Conservation (phyloP, 2,113 vertebrate species). For the Platichthys flesus region DNA sequence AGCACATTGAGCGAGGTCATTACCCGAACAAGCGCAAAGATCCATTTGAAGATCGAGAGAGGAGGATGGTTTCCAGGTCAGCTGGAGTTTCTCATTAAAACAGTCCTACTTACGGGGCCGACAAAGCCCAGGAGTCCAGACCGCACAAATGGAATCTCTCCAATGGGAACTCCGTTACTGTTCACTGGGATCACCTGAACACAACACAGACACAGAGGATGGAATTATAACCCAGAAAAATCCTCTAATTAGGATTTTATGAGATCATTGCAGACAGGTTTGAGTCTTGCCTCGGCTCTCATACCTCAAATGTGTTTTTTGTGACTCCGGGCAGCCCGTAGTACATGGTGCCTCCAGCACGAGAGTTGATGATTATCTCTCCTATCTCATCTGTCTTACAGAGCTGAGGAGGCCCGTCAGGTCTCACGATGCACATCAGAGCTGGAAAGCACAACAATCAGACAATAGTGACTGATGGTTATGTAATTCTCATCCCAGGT, state of each 20-base stretch:
- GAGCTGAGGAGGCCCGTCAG: slow-evolving; percentile 92
- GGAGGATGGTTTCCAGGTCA: background rate
- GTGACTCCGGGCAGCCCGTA: slow-evolving; percentile 94
- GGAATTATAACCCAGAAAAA: background rate
- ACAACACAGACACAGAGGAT: background rate
- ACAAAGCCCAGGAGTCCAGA: slow-evolving; percentile 96
- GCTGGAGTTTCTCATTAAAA: slow-evolving; percentile 31
- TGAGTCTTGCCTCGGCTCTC: background rate
- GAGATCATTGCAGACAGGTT: background rate
- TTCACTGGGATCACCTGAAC: slow-evolving; percentile 93
- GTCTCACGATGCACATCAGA: slow-evolving; percentile 95
- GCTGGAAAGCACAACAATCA: slow-evolving; percentile 77
- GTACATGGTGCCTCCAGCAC: slow-evolving; percentile 94
- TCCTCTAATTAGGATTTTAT: background rate
- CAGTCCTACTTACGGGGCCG: slow-evolving; percentile 88
- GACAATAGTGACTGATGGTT: background rate
- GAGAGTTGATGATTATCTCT: slow-evolving; percentile 96
- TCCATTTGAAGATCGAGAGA: background rate
- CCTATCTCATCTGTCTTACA: slow-evolving; percentile 98
- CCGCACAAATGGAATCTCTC: slow-evolving; percentile 94
- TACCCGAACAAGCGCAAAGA: background rate
- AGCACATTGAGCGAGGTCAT: slow-evolving; percentile 7
- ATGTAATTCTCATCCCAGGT: background rate
- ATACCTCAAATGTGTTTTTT: slow-evolving; percentile 97
- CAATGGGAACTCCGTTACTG: slow-evolving; percentile 88